Percentiles rank a stretch among this genome's conserved stretches.
Evolutionary conservation across 2,888 invertebrate genomes (phyloP).

Genomic region (Ditula angustiorana): DNA sequence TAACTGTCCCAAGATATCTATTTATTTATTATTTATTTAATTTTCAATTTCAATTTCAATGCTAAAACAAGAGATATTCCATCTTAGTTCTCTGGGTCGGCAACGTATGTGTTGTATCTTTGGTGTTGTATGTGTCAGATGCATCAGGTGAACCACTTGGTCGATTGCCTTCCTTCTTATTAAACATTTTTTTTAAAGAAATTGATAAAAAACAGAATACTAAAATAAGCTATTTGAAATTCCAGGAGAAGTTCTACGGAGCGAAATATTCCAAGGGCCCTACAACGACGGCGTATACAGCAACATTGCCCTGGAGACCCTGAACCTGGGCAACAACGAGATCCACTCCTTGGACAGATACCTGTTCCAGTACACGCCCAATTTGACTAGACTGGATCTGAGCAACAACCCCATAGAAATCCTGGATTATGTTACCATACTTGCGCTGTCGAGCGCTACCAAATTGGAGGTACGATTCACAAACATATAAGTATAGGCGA

Average conservation of each 20-base stretch:
- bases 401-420: conserved; percentile 87
- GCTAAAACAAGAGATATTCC: too few relatives aligned
- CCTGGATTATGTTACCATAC: conserved; percentile 85
- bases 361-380: conserved; percentile 87
- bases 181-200: too few relatives aligned
- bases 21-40: too few relatives aligned
- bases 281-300: conserved; percentile 84
- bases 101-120: too few relatives aligned
- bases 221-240: not conserved
- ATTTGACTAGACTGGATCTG: conserved; percentile 85
- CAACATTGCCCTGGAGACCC: conserved; percentile 84
- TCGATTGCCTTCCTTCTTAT: too few relatives aligned
- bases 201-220: not conserved
- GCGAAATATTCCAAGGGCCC: conserved; percentile 88
- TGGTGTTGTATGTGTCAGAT: too few relatives aligned
- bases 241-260: conserved; percentile 86
- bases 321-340: conserved; percentile 87
- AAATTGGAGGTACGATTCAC: conserved; percentile 80
- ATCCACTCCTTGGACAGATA: conserved; percentile 87
- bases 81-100: too few relatives aligned
- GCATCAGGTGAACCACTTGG: too few relatives aligned
- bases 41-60: too few relatives aligned
- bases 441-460: conserved; percentile 83
- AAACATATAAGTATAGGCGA: not conserved
- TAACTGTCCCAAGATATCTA: too few relatives aligned